These are phyloP conservation scores for Varanus salvator DNA, from an alignment of 2,113 vertebrate species.

Conservation along the genomic window DNA sequence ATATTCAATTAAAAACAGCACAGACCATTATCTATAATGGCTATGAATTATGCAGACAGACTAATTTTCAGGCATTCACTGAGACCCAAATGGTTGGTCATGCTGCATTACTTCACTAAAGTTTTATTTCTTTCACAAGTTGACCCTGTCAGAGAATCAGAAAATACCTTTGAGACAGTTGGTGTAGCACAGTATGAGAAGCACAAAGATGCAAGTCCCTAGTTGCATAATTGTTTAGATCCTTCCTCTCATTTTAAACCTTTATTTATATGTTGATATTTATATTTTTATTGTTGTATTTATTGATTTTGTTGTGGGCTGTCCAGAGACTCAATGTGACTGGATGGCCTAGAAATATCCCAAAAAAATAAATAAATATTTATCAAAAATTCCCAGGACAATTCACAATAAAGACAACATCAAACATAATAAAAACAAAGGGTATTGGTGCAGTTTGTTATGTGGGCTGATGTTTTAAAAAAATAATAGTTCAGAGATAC, in stretches of 20 bases:
- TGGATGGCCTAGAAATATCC: too few relatives aligned
- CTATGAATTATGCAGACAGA: not conserved
- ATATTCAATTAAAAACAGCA: not conserved
- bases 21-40: not conserved
- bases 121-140: not conserved
- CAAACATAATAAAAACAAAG: not conserved
- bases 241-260: not conserved
- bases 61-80: not conserved
- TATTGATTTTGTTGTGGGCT: too few relatives aligned
- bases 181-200: not conserved
- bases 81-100: not conserved
- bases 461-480: too few relatives aligned
- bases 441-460: too few relatives aligned
- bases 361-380: not conserved
- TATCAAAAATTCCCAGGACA: not conserved
- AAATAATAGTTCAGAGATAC: too few relatives aligned
- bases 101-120: too few relatives aligned
- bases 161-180: not conserved
- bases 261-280: not conserved
- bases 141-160: not conserved
- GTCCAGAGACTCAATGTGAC: too few relatives aligned
- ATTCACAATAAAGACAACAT: not conserved
- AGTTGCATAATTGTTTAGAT: not conserved
- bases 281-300: too few relatives aligned
- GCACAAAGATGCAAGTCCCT: not conserved